Conservation (phyloP, 2,888 invertebrate genomes). For the Drosophila meridionalis region DNA sequence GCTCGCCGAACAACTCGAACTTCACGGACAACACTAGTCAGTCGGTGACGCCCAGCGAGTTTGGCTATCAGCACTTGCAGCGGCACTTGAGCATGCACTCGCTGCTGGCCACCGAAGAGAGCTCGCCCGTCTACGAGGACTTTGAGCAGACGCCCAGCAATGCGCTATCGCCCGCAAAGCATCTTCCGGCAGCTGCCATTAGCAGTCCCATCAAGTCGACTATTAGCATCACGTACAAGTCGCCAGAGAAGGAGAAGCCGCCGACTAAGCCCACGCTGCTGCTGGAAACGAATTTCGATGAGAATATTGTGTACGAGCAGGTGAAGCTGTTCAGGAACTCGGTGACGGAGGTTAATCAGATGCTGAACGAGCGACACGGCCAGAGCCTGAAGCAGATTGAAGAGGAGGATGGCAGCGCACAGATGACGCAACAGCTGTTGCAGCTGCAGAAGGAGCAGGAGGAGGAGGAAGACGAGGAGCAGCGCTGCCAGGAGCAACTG, state of each 20-base stretch:
- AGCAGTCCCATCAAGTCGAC: conserved; percentile 88
- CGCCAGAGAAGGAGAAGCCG: conserved; percentile 85
- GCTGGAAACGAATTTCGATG: conserved; percentile 87
- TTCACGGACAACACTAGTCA: conserved; percentile 85
- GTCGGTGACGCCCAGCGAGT: conserved; percentile 85
- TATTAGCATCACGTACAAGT: conserved; percentile 90
- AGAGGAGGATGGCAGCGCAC: conserved; percentile 63
- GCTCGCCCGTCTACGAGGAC: conserved; percentile 83
- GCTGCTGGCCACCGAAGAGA: conserved; percentile 82
- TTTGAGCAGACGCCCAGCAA: conserved; percentile 84
- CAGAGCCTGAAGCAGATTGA: conserved; percentile 68
- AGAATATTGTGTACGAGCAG: conserved; percentile 89
- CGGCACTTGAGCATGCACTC: conserved; percentile 84
- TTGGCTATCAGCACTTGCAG: conserved; percentile 85
- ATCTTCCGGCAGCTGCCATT: conserved; percentile 60
- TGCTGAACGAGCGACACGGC: conserved; percentile 83
- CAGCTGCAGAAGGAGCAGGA: conserved; percentile 47
- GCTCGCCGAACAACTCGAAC: conserved; percentile 84
- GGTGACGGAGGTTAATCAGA: conserved; percentile 90
- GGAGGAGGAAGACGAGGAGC: conserved; percentile 40
- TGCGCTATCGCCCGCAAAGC: conserved; percentile 69
- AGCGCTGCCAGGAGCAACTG: conserved; percentile 72
- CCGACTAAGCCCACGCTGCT: conserved; percentile 82
- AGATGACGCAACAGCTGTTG: conserved; percentile 64
- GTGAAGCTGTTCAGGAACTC: conserved; percentile 91